Base-by-base conservation (phyloP, 2,888 invertebrate species). In the Antheraea yamamai region DNA sequence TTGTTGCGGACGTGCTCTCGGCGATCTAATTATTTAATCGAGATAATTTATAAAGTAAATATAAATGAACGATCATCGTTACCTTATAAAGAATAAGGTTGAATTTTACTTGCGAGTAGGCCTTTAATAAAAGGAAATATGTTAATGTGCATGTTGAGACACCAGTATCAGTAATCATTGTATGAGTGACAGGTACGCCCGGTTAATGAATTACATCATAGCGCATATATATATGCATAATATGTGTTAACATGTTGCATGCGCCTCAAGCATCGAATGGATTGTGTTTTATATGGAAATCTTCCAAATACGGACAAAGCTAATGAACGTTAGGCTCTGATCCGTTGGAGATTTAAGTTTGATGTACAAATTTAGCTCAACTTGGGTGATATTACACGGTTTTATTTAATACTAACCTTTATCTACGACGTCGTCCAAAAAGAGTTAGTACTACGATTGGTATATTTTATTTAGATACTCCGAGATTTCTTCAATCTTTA, bases 11-110 rank as follows among this genome's bases (percentile, higher is more conserved):
- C 79, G 79, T 80, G 80, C 79, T 80, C 76, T 79, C 79, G 80
- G 78, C 76, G 76, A 80, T 80, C 79, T 81, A 81, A 84, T 83
- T 82, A 83, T 80, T 79, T 78, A 74, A 83, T 82, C 81, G 80
- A 71, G 77, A 80, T 72, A 76, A 39, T 70, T 20, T 70, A 8
- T 70, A 39, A 20, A 70, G 23, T 2, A 70, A 61, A 20, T 70
- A 39, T 39, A 39, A n/a, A 20, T n/a, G 12, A 39, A 39, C 10
- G 14, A 39, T 39, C 6, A 10, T 39, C 51, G 18, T 71, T 75
- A 72, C 23, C n/a, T 1, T 20, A 16, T 39, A 26, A 30, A 26
- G 18, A 10, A 64, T 72, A 72, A 75, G 61, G n/a, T 47, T 26
- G 55, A 23, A 23, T 51, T 47, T 75, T 3, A 20, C 10, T 72